A percentile compares a stretch with the other conserved stretches of the same genome.
These are phyloP conservation scores for Anguilla pacifica DNA, from an alignment of 2,797 vertebrate species.

Conservation along the genomic window DNA sequence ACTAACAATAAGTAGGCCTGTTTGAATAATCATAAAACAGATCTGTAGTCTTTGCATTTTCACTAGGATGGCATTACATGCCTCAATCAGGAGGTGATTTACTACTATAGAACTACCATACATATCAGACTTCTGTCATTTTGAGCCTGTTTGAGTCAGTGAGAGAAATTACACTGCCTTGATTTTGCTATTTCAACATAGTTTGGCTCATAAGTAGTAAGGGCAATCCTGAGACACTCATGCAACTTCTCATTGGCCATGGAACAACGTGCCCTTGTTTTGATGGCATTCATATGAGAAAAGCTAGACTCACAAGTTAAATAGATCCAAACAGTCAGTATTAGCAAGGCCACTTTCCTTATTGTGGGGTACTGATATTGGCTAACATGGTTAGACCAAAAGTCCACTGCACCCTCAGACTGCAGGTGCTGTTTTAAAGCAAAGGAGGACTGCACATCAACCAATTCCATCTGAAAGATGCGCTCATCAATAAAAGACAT, in stretches of 20 bases:
- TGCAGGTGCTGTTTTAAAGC: not conserved
- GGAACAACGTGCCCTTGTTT: conserved; percentile 2
- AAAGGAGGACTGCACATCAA: no score
- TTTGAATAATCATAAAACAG: no score
- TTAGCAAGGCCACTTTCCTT: not conserved
- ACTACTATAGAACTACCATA: no score
- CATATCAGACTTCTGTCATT: no score
- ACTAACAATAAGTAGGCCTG: no score
- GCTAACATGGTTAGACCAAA: not conserved
- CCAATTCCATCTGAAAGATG: not conserved
- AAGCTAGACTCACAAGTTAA: not conserved
- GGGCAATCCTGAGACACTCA: not conserved
- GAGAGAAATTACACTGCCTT: no score
- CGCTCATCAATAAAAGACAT: not conserved
- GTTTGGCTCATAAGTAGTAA: not conserved
- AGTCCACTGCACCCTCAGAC: not conserved
- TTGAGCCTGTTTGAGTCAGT: no score
- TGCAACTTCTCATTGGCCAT: not conserved
- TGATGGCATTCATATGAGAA: not conserved
- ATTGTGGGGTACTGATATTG: not conserved
- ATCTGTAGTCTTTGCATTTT: no score
- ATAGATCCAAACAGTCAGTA: not conserved
- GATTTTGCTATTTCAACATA: not conserved
- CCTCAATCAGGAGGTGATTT: no score
- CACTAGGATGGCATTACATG: no score